Base-by-base conservation (phyloP, 2,113 vertebrate genomes). In the Eupsittula cactorum region DNA sequence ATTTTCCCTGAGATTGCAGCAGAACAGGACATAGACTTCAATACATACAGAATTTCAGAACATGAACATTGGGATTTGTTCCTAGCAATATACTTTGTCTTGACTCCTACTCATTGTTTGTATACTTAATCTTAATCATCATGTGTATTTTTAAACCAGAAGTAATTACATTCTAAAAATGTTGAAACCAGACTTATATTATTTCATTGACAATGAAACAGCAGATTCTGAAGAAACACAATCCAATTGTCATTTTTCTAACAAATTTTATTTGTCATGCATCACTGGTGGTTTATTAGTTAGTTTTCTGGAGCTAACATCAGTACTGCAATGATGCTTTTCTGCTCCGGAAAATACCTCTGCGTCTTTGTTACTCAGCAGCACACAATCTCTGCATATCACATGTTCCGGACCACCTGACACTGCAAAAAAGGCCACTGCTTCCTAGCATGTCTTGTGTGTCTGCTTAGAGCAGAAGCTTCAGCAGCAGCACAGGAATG, bases 1-100 rank as follows among this genome's bases (percentile, higher is more conserved):
- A 37, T 91, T 84, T 93, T 89, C 33, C n/a, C n/a, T 59, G 25
- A 79, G 16, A 76, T 0, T 52, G 63, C 35, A 89, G 67, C 28
- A 89, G 41, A 83, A 55, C 5, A 52, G 27, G 83, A 44, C 35
- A 68, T 0, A 81, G 76, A 41, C 8, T 52, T 80, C 10, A 62
- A 88, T 93, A 90, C 42, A 31, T 67, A 68, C 13, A 93, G 44
- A 15, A 86, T 88, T 94, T 93, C 68, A 90, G 49, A 88, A 78
- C 47, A 75, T 17, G 33, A 93, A 52, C 25, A 44, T 68, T 78
- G 94, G 73, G 46, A 88, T 79, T 92, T 88, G 67, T 83, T 93
- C 76, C 88, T 81, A 92, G 69, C 28, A 76, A 59, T 79, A 67
- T 33, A 53, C 41, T 75, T 91, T 82, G 6, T 68, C 52, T 84